Evolutionary conservation across 1,140 invertebrate genomes (phyloP), one percentile per base, ranked within the genome.

Genomic region (Atta cephalotes): DNA sequence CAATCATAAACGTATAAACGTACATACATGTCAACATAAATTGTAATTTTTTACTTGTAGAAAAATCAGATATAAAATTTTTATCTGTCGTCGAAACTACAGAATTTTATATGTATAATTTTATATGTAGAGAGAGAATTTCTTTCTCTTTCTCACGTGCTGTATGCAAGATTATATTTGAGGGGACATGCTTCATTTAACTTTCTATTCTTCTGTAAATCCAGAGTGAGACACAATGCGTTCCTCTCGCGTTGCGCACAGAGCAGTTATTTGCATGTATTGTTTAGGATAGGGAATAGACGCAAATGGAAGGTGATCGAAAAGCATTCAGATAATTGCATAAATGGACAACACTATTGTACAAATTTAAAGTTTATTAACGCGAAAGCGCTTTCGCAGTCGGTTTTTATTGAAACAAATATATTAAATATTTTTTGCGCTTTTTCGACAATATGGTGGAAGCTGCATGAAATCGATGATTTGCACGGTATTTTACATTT

Each of bases 171-270:
- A 60, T 70, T 70, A 28, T 49, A 14, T 81, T 81, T 31, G 21
- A 25, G 16, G 3, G 16, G 4, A 58, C 39, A 45, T 4, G 49
- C 16, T 71, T 58, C 10, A 58, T 71, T 71, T 71, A 25, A 81
- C 21, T 81, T 81, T 70, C 16, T 16, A 80, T 80, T 70, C 51
- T 80, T 39, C 25, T 16, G n/a, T 56, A 68, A 80, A 66, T 68
- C 16, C 51, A 85, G 21, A 53, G 49, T 45, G 60, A 78, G 49
- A 63, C 3, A 6, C 28, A 5, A 31, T 65, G 60, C 60, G 58
- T 56, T 71, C 31, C 28, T 58, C 31, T 80, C 21, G 31, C 79
- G 21, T 28, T 71, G 79, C 51, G 14, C 51, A 58, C 6, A 45
- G 51, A 58, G n/a, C 39, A 7, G 65, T 71, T 60, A 71, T 71